Percentiles rank a stretch among this genome's conserved stretches.
Evolutionary conservation across 2,888 invertebrate genomes (phyloP).

Genomic region (Thecophora atra): DNA sequence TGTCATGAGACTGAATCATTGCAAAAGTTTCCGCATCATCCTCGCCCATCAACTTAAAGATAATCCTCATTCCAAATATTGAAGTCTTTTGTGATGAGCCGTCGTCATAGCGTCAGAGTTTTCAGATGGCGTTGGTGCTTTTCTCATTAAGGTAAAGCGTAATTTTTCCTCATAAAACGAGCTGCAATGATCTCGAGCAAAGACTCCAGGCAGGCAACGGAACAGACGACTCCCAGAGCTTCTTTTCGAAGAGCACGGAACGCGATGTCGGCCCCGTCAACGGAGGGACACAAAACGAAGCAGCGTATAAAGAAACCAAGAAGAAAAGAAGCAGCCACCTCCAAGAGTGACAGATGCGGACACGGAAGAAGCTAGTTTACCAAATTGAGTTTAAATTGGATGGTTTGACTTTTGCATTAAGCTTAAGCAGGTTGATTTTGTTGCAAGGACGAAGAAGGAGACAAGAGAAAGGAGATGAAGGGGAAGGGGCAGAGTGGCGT

Average conservation of each 20-base stretch:
- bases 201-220: background rate
- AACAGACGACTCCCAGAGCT: background rate
- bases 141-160: conserved; percentile 5
- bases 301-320: background rate
- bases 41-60: too few relatives aligned
- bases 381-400: conserved; percentile 57
- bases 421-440: conserved; percentile 33
- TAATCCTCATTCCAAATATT: too few relatives aligned
- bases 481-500: background rate
- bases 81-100: too few relatives aligned
- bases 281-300: background rate
- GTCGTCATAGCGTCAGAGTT: background rate
- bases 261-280: background rate
- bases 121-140: background rate
- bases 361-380: conserved; percentile 46
- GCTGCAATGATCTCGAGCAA: background rate
- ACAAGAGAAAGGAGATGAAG: background rate
- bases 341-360: conserved; percentile 20
- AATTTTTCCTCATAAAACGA: conserved; percentile 3
- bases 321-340: background rate
- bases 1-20: background rate
- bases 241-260: background rate
- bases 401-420: conserved; percentile 48
- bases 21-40: too few relatives aligned
- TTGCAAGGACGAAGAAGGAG: background rate